Conservation (phyloP, 2,113 vertebrate species). For the Periophthalmodon schlosseri region DNA sequence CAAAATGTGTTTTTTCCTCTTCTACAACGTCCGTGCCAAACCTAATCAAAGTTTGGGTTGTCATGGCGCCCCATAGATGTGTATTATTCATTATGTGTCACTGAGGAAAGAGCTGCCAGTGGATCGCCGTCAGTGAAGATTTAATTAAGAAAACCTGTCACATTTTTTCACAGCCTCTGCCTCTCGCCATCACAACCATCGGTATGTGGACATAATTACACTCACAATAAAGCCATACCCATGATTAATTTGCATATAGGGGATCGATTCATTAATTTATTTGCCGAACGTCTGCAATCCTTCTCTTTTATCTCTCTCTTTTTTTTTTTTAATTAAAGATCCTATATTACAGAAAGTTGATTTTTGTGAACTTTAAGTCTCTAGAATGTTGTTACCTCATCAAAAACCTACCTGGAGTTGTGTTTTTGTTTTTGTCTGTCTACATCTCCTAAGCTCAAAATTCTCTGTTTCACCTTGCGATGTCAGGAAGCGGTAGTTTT, state of each 20-base stretch:
- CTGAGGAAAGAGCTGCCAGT: conserved; percentile 73
- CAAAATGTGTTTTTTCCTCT: conserved; percentile 1
- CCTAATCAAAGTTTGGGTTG: conserved; percentile 52
- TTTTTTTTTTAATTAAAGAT: conserved; percentile 33
- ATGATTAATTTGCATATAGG: conserved; percentile 66
- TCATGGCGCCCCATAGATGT: conserved; percentile 51
- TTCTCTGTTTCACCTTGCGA: too few species aligned
- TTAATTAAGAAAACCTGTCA: conserved; percentile 76
- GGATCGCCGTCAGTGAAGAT: conserved; percentile 63
- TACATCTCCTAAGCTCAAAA: too few species aligned
- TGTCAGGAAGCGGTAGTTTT: too few species aligned
- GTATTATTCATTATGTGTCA: conserved; percentile 72
- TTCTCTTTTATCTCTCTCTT: conserved; percentile 13
- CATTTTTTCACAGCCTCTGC: conserved; percentile 66
- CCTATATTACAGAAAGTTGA: too few species aligned
- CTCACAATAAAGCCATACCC: conserved; percentile 60
- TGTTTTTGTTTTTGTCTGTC: too few species aligned
- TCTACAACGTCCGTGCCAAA: conserved; percentile 27
- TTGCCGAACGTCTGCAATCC: conserved; percentile 46
- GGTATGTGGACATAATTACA: conserved; percentile 68
- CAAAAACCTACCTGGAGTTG: too few species aligned
- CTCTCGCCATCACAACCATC: conserved; percentile 71
- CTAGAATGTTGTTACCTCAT: too few species aligned
- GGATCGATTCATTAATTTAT: conserved; percentile 70
- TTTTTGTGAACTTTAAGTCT: too few species aligned